A percentile compares a stretch with the other conserved stretches of the same genome.
Conservation (phyloP, 1,140 invertebrate genomes). For the Antheraea pernyi region DNA sequence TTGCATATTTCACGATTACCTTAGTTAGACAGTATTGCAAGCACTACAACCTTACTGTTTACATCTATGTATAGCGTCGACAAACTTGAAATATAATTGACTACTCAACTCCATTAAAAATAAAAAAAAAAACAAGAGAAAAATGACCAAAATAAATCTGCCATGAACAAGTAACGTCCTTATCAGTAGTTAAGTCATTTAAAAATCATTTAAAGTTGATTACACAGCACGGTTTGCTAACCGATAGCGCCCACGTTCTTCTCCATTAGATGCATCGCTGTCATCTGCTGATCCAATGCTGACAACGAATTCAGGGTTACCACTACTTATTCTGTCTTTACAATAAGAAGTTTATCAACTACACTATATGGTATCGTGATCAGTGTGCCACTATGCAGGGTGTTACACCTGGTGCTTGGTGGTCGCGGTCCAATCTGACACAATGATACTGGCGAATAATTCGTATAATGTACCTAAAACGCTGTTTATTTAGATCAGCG, state of each 20-base stretch:
- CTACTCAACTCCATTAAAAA: too few species aligned
- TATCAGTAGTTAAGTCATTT: not conserved
- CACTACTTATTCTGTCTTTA: not conserved
- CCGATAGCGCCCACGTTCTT: not conserved
- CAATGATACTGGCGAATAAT: too few species aligned
- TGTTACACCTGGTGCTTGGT: too few species aligned
- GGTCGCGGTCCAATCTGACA: too few species aligned
- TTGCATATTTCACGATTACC: not conserved
- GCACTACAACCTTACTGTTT: not conserved
- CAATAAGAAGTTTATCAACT: not conserved
- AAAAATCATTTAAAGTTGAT: not conserved
- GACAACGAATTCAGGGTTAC: constrained; percentile 4
- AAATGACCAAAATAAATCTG: not conserved
- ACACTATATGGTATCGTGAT: not conserved
- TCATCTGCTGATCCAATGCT: constrained; percentile 10
- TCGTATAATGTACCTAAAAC: too few species aligned
- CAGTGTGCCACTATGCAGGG: too few species aligned
- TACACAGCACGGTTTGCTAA: not conserved
- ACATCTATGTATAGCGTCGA: too few species aligned
- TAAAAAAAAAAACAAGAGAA: not conserved
- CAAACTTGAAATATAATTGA: too few species aligned
- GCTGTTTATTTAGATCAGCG: too few species aligned
- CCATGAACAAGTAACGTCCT: not conserved
- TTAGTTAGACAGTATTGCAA: not conserved
- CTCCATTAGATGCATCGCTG: constrained; percentile 1